Evolutionary conservation across 2,888 invertebrate genomes (phyloP).

Genomic region (Tuta absoluta): DNA sequence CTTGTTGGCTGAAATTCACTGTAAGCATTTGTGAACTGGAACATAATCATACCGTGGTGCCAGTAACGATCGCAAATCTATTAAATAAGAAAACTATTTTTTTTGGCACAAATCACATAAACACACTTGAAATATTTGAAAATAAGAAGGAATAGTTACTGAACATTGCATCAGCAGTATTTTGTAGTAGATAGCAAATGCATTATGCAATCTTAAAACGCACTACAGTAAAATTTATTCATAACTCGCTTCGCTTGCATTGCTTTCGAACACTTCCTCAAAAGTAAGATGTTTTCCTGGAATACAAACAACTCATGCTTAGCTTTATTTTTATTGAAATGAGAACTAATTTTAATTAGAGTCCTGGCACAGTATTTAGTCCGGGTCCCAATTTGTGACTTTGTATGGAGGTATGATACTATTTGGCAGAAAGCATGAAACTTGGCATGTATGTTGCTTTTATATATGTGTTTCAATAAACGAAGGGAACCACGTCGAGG

Average conservation of each 20-base stretch:
- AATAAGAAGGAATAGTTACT: background rate
- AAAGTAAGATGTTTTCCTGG: slow-evolving; percentile 14
- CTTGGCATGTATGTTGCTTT: too few species aligned
- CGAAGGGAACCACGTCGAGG: too few species aligned
- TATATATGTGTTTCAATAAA: too few species aligned
- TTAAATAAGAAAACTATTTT: background rate
- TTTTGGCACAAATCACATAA: too few species aligned
- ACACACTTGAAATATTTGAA: background rate
- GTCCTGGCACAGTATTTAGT: background rate
- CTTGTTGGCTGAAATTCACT: slow-evolving; percentile 23
- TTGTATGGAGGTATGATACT: too few species aligned
- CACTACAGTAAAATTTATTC: slow-evolving; percentile 6
- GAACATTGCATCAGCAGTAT: background rate
- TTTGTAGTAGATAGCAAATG: slow-evolving; percentile 7
- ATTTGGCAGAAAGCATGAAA: too few species aligned
- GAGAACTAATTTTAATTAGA: background rate
- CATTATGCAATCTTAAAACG: slow-evolving; percentile 10
- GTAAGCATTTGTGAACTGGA: slow-evolving; percentile 15
- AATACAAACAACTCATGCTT: background rate
- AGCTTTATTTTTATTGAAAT: background rate
- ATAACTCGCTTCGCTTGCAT: background rate
- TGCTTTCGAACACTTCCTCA: background rate
- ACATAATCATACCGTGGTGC: background rate
- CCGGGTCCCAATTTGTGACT: too few species aligned
- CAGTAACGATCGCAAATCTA: background rate